These are phyloP conservation scores for Lasioglossum villosulum DNA, from an alignment of 2,888 invertebrate species.

Conservation along the genomic window DNA sequence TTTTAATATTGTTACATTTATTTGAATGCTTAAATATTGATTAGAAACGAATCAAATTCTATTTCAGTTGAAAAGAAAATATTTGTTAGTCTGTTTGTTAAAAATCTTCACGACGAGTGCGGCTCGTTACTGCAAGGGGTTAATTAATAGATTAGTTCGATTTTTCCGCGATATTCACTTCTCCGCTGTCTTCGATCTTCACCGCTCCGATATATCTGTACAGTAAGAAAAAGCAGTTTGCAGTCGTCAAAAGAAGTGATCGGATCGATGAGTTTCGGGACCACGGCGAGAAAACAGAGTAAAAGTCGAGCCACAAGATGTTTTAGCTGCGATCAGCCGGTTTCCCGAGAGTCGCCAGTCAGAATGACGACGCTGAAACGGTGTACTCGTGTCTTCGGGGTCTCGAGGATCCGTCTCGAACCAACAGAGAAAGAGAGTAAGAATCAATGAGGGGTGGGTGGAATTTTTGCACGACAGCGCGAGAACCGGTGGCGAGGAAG, in stretches of 20 bases:
- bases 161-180: no score
- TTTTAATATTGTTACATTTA: no score
- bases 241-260: not conserved
- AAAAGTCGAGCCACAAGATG: constrained; percentile 12
- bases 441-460: not conserved
- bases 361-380: constrained; percentile 21
- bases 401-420: constrained; percentile 13
- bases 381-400: constrained; percentile 17
- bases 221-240: not conserved
- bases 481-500: constrained; percentile 34
- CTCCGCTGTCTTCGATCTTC: no score
- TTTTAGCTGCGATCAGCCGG: constrained; percentile 21
- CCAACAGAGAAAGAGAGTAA: not conserved
- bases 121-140: no score
- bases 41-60: no score
- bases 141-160: no score
- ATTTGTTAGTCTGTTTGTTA: no score
- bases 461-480: constrained; percentile 65
- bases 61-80: no score
- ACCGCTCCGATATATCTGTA: no score
- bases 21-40: no score
- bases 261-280: not conserved
- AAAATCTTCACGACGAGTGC: no score
- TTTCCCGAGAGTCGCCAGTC: constrained; percentile 24
- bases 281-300: not conserved